Conservation (phyloP, 2,888 invertebrate species). For the Morpho helenor region DNA sequence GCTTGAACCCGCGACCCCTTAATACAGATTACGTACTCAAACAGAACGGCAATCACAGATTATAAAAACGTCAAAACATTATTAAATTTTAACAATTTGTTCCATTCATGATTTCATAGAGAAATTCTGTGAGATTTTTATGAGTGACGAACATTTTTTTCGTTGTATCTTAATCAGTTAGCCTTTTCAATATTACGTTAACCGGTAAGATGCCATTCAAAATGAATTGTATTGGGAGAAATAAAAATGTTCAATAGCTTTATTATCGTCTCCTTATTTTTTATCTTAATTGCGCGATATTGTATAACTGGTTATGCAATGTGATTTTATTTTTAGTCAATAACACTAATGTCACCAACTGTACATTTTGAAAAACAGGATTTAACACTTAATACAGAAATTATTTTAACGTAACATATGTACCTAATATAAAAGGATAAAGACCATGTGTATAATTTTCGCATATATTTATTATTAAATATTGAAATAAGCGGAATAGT, state of each 20-base stretch:
- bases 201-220: constrained; percentile 5
- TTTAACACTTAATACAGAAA: no score
- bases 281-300: constrained; percentile 11
- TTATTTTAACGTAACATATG: no score
- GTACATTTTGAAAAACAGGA: neutral
- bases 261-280: constrained; percentile 10
- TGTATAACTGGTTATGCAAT: constrained; percentile 19
- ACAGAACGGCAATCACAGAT: no score
- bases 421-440: no score
- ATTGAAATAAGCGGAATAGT: no score
- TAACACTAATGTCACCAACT: neutral
- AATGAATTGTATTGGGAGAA: constrained; percentile 5
- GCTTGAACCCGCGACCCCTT: no score
- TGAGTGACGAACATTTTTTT: constrained; percentile 6
- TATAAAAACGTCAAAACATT: no score
- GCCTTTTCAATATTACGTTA: constrained; percentile 9
- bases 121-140: constrained; percentile 5
- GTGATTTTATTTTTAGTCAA: constrained; percentile 3
- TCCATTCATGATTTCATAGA: neutral
- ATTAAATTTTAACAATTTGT: no score
- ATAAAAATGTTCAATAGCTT: constrained; percentile 12
- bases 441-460: no score
- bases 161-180: constrained; percentile 7
- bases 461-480: no score
- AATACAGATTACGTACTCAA: no score